phyloP scores from a whole-genome alignment of 2,888 invertebrate genomes.

The Nemotelus pantherinus region DNA sequence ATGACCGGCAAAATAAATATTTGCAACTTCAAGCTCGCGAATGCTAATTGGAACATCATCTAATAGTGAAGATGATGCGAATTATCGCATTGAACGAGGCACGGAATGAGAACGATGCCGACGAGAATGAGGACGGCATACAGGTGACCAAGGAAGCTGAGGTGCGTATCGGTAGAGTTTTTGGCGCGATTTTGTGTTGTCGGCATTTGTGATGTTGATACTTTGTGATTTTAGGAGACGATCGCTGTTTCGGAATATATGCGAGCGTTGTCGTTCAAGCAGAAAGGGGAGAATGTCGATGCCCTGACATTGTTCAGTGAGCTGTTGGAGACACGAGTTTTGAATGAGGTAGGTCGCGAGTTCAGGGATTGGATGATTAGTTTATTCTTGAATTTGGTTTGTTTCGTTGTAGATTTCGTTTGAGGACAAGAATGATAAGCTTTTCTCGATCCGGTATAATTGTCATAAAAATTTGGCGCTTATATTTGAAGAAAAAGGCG shows the following conservation, averaged over 20 bases:
- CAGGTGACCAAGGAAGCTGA: slow-evolving; percentile 54
- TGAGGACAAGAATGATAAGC: slow-evolving; percentile 67
- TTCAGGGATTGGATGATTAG: not conserved
- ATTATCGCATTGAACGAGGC: slow-evolving; percentile 53
- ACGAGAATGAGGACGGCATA: slow-evolving; percentile 50
- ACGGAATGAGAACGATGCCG: slow-evolving; percentile 44
- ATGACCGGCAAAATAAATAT: slow-evolving; percentile 8
- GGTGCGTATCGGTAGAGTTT: slow-evolving; percentile 46
- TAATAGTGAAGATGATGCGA: slow-evolving; percentile 50
- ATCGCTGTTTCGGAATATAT: slow-evolving; percentile 83
- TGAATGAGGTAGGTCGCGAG: slow-evolving; percentile 67
- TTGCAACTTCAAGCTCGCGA: not conserved
- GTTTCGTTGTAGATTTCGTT: slow-evolving; percentile 59
- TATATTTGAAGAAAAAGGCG: slow-evolving; percentile 71
- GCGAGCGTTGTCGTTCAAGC: slow-evolving; percentile 76
- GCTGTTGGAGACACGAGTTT: slow-evolving; percentile 71
- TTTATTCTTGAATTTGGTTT: not conserved
- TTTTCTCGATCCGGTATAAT: slow-evolving; percentile 83
- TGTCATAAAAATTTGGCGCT: slow-evolving; percentile 83
- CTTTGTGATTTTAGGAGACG: slow-evolving; percentile 69
- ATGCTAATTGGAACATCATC: not conserved
- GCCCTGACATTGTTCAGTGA: slow-evolving; percentile 76
- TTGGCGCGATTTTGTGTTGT: not conserved
- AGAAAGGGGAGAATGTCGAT: slow-evolving; percentile 72
- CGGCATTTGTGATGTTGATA: not conserved